Conservation (phyloP, 2,888 invertebrate genomes). For the Dascillus cervinus region DNA sequence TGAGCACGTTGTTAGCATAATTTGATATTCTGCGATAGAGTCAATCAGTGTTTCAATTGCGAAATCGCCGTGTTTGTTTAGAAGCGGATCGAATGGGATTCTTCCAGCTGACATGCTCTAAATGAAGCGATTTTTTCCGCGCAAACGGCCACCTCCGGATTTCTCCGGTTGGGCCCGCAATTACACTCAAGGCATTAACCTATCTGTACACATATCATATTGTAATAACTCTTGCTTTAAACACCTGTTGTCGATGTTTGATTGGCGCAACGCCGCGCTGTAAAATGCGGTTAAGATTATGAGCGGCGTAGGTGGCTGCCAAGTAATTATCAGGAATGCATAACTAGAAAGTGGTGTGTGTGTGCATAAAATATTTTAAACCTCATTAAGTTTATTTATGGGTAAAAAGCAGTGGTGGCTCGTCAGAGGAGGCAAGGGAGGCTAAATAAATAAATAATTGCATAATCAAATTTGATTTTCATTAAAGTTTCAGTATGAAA, state of each 20-base stretch:
- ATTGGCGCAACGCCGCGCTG: conserved; percentile 32
- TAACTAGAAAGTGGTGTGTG: conserved; percentile 33
- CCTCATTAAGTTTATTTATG: too few species aligned
- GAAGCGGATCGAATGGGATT: background rate
- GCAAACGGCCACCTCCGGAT: too few species aligned
- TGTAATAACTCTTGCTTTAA: conserved; percentile 28
- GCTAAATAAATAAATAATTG: too few species aligned
- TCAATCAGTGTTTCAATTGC: conserved; percentile 2
- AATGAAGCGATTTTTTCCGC: too few species aligned
- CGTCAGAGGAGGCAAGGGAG: too few species aligned
- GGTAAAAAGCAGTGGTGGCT: too few species aligned
- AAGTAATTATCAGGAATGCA: conserved; percentile 35
- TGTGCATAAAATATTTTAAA: conserved; percentile 13
- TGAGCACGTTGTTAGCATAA: conserved; percentile 33
- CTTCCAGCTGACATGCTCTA: background rate
- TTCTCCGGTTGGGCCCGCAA: conserved; percentile 20
- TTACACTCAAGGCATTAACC: conserved; percentile 4
- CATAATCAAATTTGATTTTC: too few species aligned
- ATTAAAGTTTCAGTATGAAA: too few species aligned
- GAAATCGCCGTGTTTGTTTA: background rate
- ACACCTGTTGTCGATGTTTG: conserved; percentile 28
- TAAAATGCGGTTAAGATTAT: conserved; percentile 16
- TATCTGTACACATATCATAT: conserved; percentile 15
- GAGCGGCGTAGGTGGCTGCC: conserved; percentile 34
- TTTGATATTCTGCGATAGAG: conserved; percentile 31